phyloP scores from a whole-genome alignment of 2,888 invertebrate genomes.

The Drosophila macrospina region DNA sequence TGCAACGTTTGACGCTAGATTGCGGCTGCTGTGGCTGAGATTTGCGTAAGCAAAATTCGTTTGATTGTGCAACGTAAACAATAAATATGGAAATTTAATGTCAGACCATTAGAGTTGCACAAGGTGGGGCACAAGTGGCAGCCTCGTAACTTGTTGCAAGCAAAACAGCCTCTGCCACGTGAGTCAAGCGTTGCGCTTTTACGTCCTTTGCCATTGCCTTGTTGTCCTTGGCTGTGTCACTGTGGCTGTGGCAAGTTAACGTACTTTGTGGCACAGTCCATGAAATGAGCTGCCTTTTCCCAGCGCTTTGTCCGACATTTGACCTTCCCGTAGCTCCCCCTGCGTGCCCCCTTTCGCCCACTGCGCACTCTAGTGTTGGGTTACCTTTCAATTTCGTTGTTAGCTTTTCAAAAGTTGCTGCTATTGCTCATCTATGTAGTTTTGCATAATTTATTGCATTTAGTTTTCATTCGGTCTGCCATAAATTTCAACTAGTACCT shows the following conservation, averaged over 20 bases:
- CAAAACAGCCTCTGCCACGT: slow-evolving; percentile 23
- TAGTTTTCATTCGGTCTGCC: slow-evolving; percentile 60
- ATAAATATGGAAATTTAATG: slow-evolving; percentile 65
- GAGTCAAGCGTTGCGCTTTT: slow-evolving; percentile 23
- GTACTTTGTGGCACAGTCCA: slow-evolving; percentile 11
- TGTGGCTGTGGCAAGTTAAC: slow-evolving; percentile 6
- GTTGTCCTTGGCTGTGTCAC: slow-evolving; percentile 17
- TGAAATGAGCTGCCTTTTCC: slow-evolving; percentile 23
- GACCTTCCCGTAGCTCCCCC: slow-evolving; percentile 32
- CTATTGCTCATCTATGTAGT: slow-evolving; percentile 37
- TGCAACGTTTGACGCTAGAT: slow-evolving; percentile 61
- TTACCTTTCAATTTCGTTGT: slow-evolving; percentile 51
- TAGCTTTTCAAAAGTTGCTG: slow-evolving; percentile 27
- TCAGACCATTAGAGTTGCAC: slow-evolving; percentile 38
- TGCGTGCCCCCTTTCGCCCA: not conserved
- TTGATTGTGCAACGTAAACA: slow-evolving; percentile 65
- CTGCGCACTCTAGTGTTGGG: no score
- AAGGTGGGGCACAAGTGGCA: not conserved
- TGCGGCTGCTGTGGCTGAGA: slow-evolving; percentile 55
- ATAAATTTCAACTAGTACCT: slow-evolving; percentile 56
- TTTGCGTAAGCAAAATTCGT: slow-evolving; percentile 80
- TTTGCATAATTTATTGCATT: slow-evolving; percentile 79
- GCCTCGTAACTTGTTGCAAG: slow-evolving; percentile 57
- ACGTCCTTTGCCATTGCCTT: slow-evolving; percentile 49
- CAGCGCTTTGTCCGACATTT: slow-evolving; percentile 44